Conservation (phyloP, 2,797 vertebrate genomes). For the Spondyliosoma cantharus region DNA sequence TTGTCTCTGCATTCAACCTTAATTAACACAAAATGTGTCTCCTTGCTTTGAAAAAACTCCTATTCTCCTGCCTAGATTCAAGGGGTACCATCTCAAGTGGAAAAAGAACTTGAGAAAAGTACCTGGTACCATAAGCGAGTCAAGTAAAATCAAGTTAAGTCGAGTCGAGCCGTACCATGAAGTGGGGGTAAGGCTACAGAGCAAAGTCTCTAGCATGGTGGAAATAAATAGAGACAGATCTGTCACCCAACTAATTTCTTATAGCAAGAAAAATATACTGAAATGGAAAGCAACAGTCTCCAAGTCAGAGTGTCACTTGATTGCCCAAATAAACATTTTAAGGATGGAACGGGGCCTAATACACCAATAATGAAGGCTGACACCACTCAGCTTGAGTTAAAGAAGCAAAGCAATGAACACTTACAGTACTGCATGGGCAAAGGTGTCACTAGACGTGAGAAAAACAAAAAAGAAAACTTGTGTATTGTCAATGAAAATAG, state of each 20-base stretch:
- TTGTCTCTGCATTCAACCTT: no score
- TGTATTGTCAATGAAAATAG: conserved; percentile 14
- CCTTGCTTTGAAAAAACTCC: no score
- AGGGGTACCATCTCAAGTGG: no score
- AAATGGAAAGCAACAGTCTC: background rate
- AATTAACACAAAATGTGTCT: no score
- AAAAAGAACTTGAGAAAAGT: background rate
- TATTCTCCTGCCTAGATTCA: no score
- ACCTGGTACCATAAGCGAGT: background rate
- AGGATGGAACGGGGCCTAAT: background rate
- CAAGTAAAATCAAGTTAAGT: background rate
- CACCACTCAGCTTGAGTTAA: background rate
- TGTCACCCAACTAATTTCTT: background rate
- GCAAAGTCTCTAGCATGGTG: background rate
- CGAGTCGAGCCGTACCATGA: no score
- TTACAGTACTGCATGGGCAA: background rate
- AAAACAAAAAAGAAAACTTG: background rate
- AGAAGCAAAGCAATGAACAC: background rate
- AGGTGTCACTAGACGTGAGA: background rate
- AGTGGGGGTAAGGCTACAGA: background rate
- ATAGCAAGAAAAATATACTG: background rate
- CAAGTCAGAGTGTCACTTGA: background rate
- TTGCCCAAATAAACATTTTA: background rate
- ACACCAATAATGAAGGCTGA: background rate
- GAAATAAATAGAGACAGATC: background rate